Evolutionary conservation across 2,888 invertebrate genomes (phyloP).

Genomic region (Alviniconcha strummeri): DNA sequence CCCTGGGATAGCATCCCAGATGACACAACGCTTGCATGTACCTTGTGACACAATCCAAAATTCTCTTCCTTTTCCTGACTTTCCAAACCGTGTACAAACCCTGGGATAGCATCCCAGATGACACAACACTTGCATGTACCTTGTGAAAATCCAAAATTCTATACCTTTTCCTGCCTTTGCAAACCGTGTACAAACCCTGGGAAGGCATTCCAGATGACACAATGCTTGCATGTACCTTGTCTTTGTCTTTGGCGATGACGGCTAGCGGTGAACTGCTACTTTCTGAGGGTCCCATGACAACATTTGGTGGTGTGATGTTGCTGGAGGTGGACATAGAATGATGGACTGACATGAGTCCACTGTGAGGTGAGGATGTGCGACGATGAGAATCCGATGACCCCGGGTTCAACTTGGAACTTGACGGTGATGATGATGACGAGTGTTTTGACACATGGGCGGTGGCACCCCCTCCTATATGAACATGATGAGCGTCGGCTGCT

Average conservation of each 20-base stretch:
- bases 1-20: no score
- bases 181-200: background rate
- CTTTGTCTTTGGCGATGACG: slow-evolving; percentile 75
- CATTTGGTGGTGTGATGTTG: slow-evolving; percentile 72
- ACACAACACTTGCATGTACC: no score
- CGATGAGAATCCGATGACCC: slow-evolving; percentile 27
- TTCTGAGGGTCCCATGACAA: slow-evolving; percentile 66
- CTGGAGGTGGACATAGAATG: slow-evolving; percentile 76
- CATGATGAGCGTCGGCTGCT: background rate
- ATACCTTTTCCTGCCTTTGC: slow-evolving; percentile 6
- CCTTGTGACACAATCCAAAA: no score
- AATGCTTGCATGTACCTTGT: slow-evolving; percentile 76
- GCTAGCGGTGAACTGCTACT: slow-evolving; percentile 38
- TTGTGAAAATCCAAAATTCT: no score
- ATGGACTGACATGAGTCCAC: slow-evolving; percentile 73
- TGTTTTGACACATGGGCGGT: slow-evolving; percentile 21
- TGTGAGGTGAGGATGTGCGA: slow-evolving; percentile 35
- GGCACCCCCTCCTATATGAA: slow-evolving; percentile 18
- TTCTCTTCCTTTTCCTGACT: no score
- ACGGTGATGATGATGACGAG: slow-evolving; percentile 29
- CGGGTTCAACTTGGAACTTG: slow-evolving; percentile 34
- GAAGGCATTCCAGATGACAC: no score
- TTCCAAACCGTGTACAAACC: no score
- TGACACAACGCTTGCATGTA: no score
- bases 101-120: no score